These are phyloP conservation scores for Vidua chalybeata DNA, from an alignment of 2,113 vertebrate species.

Conservation along the genomic window DNA sequence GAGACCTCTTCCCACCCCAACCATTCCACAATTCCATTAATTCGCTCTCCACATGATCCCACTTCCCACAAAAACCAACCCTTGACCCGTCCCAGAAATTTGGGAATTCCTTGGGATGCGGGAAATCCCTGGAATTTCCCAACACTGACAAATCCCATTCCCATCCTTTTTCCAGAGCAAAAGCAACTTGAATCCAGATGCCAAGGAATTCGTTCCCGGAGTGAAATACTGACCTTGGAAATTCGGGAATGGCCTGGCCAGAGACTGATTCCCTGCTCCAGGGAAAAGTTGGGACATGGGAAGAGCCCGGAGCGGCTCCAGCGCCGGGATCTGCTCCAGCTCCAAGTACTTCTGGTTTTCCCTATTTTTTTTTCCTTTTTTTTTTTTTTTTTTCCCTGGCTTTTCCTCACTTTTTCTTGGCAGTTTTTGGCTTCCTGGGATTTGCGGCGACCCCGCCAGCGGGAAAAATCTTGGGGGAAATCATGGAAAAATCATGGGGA, in stretches of 20 bases:
- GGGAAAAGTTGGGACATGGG: background rate
- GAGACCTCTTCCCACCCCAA: background rate
- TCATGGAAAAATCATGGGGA: background rate
- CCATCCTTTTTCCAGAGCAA: slow-evolving; percentile 82
- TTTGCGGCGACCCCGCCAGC: background rate
- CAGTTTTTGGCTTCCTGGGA: background rate
- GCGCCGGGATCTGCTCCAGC: background rate
- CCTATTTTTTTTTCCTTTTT: too few relatives aligned
- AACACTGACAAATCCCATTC: background rate
- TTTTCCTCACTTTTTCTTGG: background rate
- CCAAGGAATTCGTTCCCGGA: slow-evolving; percentile 97
- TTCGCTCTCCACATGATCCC: background rate
- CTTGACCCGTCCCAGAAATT: background rate
- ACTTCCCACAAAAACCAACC: background rate
- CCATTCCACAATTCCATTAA: background rate
- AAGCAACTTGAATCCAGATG: slow-evolving; percentile 96
- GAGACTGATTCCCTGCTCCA: slow-evolving; percentile 65
- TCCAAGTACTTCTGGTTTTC: background rate
- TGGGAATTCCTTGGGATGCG: background rate
- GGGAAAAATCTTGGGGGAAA: background rate
- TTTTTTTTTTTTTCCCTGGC: too few relatives aligned
- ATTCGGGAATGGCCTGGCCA: slow-evolving; percentile 35
- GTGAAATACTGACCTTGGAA: slow-evolving; percentile 89
- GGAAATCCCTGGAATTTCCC: background rate
- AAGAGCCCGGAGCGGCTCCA: background rate